A percentile compares a stretch with the other conserved stretches of the same genome.
Evolutionary conservation across 2,888 invertebrate species (phyloP).

Genomic region (Petrophora chlorosata): DNA sequence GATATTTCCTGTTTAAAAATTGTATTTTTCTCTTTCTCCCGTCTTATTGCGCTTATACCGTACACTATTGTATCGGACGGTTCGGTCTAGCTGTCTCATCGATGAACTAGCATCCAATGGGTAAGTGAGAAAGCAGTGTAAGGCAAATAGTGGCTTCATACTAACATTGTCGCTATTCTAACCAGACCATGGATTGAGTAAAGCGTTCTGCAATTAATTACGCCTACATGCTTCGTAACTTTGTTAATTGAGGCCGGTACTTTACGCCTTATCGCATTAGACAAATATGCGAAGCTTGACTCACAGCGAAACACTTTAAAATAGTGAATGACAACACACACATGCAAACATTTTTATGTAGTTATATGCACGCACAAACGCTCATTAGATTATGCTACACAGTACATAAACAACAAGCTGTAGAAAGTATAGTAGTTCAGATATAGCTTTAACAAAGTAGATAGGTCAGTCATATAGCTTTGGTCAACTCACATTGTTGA

Average conservation of each 20-base stretch:
- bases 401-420: slow-evolving; percentile 5
- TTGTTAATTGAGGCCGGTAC: slow-evolving; percentile 19
- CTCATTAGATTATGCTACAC: slow-evolving; percentile 13
- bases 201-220: slow-evolving; percentile 25
- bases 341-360: slow-evolving; percentile 12
- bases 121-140: slow-evolving; percentile 84
- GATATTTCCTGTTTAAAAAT: slow-evolving; percentile 68
- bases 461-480: slow-evolving; percentile 11
- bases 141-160: slow-evolving; percentile 66
- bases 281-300: slow-evolving; percentile 7
- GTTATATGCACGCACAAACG: slow-evolving; percentile 19
- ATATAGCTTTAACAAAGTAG: slow-evolving; percentile 3
- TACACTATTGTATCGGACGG: slow-evolving; percentile 70
- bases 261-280: slow-evolving; percentile 17
- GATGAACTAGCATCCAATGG: slow-evolving; percentile 91
- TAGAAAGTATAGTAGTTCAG: slow-evolving; percentile 17
- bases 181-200: slow-evolving; percentile 34
- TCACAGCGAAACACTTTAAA: slow-evolving; percentile 1
- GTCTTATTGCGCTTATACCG: slow-evolving; percentile 75
- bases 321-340: slow-evolving; percentile 22
- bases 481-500: slow-evolving; percentile 7
- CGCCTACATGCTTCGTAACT: slow-evolving; percentile 38
- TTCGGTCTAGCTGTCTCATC: slow-evolving; percentile 90
- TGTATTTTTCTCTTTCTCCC: slow-evolving; percentile 78
- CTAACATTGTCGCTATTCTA: slow-evolving; percentile 57